Evolutionary conservation across 2,113 vertebrate genomes (phyloP), one percentile per base, ranked within the genome.

Genomic region (Motacilla alba): DNA sequence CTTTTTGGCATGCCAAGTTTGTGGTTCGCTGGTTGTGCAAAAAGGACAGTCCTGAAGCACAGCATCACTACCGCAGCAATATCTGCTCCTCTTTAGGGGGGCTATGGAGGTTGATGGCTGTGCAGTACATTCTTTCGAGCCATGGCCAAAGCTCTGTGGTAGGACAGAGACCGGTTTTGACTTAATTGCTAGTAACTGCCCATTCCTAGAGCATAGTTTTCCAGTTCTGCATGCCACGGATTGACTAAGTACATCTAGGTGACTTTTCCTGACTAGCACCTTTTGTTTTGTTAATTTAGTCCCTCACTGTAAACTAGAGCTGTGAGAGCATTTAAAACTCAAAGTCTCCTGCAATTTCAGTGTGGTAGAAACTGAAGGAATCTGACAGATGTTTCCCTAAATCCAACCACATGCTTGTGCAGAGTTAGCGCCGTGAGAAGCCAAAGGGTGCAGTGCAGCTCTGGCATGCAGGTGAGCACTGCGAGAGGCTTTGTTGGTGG

Each of bases 211-310:
- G 20, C 8, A 9, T 5, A n/a, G 17, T 33, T 46, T 43, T 75
- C n/a, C 0, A 0, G 19, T 22, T 66, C 52, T 74, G 26, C 35
- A 5, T 24, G 39, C 18, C 39, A 27, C 0, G 0, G 20, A 28
- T 41, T 35, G 49, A 37, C 27, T 31, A 28, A 49, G 8, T 28
- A 14, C 33, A 46, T 26, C 41, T 27, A 37, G 8, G 44, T 26
- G 39, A 58, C 43, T 82, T 74, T 26, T 75, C 73, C 44, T 70
- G 17, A 52, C 15, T 21, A 88, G 23, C 20, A 50, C 28, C 62
- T 86, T 46, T 10, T 55, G 43, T 86, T 50, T 11, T 59, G 43
- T 66, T 55, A 39, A 44, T 73, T 81, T 62, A 63, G 15, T 70
- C 15, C 23, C 24, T 49, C 4, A 4, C 8, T 49, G 24, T 41